Evolutionary conservation across 2,888 invertebrate genomes (phyloP).

Genomic region (Clivina fossor): DNA sequence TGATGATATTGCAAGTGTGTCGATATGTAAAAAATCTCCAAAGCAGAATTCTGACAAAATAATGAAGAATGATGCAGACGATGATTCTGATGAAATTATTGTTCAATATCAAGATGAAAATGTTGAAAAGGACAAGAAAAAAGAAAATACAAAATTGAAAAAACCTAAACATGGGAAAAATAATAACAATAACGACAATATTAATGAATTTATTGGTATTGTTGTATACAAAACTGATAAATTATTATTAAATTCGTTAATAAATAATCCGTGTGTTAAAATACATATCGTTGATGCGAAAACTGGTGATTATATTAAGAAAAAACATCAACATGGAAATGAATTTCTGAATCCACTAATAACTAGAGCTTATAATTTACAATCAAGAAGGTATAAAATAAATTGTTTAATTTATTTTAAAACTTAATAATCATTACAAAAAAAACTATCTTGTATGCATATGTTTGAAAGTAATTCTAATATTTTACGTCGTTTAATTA

Average conservation of each 20-base stretch:
- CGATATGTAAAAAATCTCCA: not conserved
- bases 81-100: not conserved
- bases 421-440: too few species aligned
- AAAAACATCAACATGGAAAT: slow-evolving; percentile 52
- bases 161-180: slow-evolving; percentile 17
- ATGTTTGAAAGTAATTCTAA: too few species aligned
- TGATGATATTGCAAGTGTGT: not conserved
- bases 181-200: slow-evolving; percentile 1
- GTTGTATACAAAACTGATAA: slow-evolving; percentile 61
- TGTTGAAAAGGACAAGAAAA: not conserved
- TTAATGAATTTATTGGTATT: slow-evolving; percentile 54
- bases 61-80: not conserved
- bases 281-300: slow-evolving; percentile 61
- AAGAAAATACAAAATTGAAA: slow-evolving; percentile 15
- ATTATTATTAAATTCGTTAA: slow-evolving; percentile 60
- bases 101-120: not conserved
- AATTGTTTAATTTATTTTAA: slow-evolving; percentile 9
- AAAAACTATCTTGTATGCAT: too few species aligned
- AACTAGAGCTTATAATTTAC: slow-evolving; percentile 63
- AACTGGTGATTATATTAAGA: slow-evolving; percentile 59
- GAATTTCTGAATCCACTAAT: slow-evolving; percentile 62
- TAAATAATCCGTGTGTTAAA: slow-evolving; percentile 64
- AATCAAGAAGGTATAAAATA: slow-evolving; percentile 54
- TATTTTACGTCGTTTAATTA: too few species aligned
- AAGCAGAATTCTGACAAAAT: not conserved